Conservation (phyloP, 2,888 invertebrate species). For the Parnassius glacialis region DNA sequence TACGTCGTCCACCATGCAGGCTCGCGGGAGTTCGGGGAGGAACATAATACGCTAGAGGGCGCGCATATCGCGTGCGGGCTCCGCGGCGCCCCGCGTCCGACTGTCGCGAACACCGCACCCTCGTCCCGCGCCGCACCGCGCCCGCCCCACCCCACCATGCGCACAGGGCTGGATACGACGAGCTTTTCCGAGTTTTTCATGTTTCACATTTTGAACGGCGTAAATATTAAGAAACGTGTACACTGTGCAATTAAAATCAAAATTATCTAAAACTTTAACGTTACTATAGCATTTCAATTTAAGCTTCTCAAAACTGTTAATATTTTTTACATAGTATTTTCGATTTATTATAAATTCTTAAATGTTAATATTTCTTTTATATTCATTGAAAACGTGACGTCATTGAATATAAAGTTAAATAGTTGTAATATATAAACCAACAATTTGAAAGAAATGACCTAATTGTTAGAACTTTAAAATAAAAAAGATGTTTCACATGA, state of each 20-base stretch:
- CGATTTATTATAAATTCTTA: too few relatives aligned
- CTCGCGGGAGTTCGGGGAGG: conserved; percentile 95
- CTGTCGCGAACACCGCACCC: conserved; percentile 53
- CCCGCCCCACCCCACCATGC: conserved; percentile 39
- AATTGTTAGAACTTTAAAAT: too few relatives aligned
- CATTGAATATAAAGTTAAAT: too few relatives aligned
- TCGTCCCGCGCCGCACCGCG: conserved; percentile 34
- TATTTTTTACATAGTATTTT: too few relatives aligned
- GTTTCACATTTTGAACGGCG: conserved; percentile 13
- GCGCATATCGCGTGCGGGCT: conserved; percentile 75
- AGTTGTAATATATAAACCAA: neutral
- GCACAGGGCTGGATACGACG: conserved; percentile 51
- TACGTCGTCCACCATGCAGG: conserved; percentile 98
- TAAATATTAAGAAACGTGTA: conserved; percentile 22
- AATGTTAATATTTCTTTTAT: too few relatives aligned
- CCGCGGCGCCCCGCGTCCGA: conserved; percentile 77
- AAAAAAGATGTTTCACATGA: neutral
- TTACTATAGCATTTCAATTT: too few relatives aligned
- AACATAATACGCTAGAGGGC: conserved; percentile 85
- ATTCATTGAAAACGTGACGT: too few relatives aligned
- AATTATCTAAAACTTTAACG: neutral
- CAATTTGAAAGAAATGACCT: too few relatives aligned
- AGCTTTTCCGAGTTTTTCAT: conserved; percentile 55
- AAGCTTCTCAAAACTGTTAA: too few relatives aligned
- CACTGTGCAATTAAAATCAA: conserved; percentile 28